Conservation (phyloP, 2,888 invertebrate species). For the Dioctria linearis region DNA sequence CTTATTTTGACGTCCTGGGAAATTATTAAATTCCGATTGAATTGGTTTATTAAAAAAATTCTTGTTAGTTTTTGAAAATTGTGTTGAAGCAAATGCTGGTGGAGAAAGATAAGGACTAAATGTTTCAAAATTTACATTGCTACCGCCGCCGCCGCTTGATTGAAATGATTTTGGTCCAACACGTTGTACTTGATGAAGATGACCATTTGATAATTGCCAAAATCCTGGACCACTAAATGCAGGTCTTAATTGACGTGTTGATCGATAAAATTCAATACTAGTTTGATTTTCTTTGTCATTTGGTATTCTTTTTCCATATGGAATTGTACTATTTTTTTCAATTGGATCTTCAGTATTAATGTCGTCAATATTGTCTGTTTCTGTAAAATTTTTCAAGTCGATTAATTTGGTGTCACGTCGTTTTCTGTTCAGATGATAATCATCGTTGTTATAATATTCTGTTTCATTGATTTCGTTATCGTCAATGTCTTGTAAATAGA, state of each 20-base stretch:
- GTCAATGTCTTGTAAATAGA: constrained; percentile 57
- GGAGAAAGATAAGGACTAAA: constrained; percentile 68
- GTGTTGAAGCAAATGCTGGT: constrained; percentile 59
- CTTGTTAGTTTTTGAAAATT: constrained; percentile 53
- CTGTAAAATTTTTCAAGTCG: constrained; percentile 16
- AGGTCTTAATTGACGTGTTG: constrained; percentile 67
- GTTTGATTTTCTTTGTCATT: constrained; percentile 61
- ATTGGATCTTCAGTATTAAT: constrained; percentile 19
- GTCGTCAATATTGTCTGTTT: constrained; percentile 25
- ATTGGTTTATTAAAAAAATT: constrained; percentile 45
- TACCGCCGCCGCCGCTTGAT: constrained; percentile 60
- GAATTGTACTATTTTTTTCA: constrained; percentile 24
- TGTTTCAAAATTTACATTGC: constrained; percentile 61
- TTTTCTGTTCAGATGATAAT: constrained; percentile 48
- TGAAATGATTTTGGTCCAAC: constrained; percentile 56
- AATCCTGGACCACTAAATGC: constrained; percentile 59
- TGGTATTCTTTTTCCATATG: constrained; percentile 12
- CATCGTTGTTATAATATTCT: neutral
- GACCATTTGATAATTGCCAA: constrained; percentile 60
- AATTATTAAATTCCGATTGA: neutral
- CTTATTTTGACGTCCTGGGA: constrained; percentile 8
- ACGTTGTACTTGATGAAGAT: neutral
- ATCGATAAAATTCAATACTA: constrained; percentile 64
- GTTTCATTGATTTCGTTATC: constrained; percentile 40
- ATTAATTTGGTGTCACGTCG: constrained; percentile 54